phyloP scores from a whole-genome alignment of 2,113 vertebrate species.

The Cyanistes caeruleus region DNA sequence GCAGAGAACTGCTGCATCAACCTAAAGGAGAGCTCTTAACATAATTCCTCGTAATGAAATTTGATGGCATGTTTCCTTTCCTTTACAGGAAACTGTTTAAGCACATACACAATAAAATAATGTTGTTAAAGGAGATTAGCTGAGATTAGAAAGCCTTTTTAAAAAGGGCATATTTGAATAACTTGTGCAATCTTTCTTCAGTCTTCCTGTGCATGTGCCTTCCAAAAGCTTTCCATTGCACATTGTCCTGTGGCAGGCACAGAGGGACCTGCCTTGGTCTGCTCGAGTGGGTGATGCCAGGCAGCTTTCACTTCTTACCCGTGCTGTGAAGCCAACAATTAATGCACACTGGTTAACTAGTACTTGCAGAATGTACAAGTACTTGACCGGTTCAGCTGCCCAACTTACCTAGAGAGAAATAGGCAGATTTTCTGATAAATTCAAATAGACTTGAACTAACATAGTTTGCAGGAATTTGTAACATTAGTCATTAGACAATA shows the following conservation, averaged over 20 bases:
- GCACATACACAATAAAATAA: not conserved
- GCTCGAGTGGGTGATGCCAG: accelerated
- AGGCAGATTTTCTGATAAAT: not conserved
- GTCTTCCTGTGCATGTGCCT: not conserved
- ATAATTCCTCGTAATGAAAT: accelerated
- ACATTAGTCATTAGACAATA: not conserved
- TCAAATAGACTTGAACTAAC: not conserved
- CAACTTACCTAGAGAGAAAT: not conserved
- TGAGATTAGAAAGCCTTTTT: not conserved
- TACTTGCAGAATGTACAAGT: not conserved
- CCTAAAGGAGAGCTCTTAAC: not conserved
- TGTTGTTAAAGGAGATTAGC: not conserved
- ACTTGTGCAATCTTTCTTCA: not conserved
- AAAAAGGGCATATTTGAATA: not conserved
- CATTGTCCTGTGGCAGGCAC: not conserved
- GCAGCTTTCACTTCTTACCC: not conserved
- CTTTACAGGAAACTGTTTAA: not conserved
- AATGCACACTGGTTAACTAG: not conserved
- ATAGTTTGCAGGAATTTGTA: not conserved
- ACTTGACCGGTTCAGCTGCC: not conserved
- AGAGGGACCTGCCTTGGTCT: not conserved
- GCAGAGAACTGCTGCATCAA: not conserved
- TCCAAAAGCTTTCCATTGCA: accelerated
- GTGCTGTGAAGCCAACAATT: not conserved
- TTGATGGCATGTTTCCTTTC: not conserved